phyloP scores from a whole-genome alignment of 2,888 invertebrate species.

The Linyphia triangularis region DNA sequence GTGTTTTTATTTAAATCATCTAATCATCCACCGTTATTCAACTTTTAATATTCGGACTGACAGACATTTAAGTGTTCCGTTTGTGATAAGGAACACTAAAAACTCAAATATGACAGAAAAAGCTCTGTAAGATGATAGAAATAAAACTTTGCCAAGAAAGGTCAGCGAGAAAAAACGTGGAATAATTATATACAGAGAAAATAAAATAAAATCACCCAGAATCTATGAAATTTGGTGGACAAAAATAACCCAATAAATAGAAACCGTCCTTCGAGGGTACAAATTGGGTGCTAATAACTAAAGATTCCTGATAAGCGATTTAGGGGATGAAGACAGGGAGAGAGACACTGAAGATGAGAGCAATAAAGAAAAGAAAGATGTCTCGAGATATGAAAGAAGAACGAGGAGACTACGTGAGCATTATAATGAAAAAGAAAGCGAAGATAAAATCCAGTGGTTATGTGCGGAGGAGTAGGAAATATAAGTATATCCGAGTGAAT shows the following conservation, averaged over 20 bases:
- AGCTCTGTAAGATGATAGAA: too few relatives aligned
- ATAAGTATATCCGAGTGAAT: background rate
- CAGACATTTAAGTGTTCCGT: too few relatives aligned
- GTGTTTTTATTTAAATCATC: too few relatives aligned
- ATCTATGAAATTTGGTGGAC: background rate
- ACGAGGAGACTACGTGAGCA: slow-evolving; percentile 16
- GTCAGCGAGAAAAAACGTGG: background rate
- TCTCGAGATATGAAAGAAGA: background rate
- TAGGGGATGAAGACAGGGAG: slow-evolving; percentile 7
- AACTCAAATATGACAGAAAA: too few relatives aligned
- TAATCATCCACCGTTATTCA: too few relatives aligned
- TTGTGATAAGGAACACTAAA: too few relatives aligned
- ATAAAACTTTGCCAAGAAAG: too few relatives aligned
- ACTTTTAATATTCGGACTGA: too few relatives aligned
- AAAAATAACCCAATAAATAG: background rate
- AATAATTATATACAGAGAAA: background rate
- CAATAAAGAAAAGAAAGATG: slow-evolving; percentile 35
- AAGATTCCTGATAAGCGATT: slow-evolving; percentile 11
- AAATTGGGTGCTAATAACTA: slow-evolving; percentile 40
- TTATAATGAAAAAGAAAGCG: background rate
- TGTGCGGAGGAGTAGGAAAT: slow-evolving; percentile 14
- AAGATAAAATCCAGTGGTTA: background rate
- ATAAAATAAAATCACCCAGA: background rate
- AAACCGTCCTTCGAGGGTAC: background rate
- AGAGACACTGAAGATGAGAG: background rate